Evolutionary conservation across 2,888 invertebrate genomes (phyloP).

Genomic region (Parochlus steinenii): DNA sequence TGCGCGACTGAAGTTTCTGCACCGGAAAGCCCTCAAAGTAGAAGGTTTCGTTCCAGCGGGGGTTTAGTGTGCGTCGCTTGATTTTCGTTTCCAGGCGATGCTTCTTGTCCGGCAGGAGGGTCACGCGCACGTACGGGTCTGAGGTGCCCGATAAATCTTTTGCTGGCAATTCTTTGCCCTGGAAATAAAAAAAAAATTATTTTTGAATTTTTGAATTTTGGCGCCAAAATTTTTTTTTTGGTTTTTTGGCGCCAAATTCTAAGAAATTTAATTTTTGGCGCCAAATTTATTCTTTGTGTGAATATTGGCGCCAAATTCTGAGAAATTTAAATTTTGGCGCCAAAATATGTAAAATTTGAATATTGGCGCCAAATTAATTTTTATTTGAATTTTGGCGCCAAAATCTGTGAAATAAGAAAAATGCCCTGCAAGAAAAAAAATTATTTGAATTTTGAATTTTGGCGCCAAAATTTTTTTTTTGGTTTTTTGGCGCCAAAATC

Average conservation of each 20-base stretch:
- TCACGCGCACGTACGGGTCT: constrained; percentile 82
- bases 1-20: constrained; percentile 81
- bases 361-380: background rate
- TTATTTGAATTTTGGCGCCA: background rate
- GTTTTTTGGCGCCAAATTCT: background rate
- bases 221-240: background rate
- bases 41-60: constrained; percentile 87
- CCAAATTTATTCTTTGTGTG: background rate
- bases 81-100: constrained; percentile 86
- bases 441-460: too few relatives aligned
- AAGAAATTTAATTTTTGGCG: constrained; percentile 1
- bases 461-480: too few relatives aligned
- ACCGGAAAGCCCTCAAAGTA: constrained; percentile 90
- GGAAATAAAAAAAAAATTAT: constrained; percentile 20
- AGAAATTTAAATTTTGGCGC: constrained; percentile 1
- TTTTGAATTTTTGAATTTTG: too few relatives aligned
- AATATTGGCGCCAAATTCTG: background rate
- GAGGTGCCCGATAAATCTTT: constrained; percentile 86
- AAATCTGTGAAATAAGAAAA: too few relatives aligned
- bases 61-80: constrained; percentile 76
- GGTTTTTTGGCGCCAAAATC: too few relatives aligned
- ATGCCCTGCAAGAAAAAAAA: too few relatives aligned
- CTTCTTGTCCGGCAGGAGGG: constrained; percentile 79
- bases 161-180: constrained; percentile 88
- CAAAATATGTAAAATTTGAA: too few relatives aligned